Percentiles rank a stretch among this genome's conserved stretches.
phyloP scores from a whole-genome alignment of 1,140 invertebrate genomes.

The Anoplophora glabripennis region DNA sequence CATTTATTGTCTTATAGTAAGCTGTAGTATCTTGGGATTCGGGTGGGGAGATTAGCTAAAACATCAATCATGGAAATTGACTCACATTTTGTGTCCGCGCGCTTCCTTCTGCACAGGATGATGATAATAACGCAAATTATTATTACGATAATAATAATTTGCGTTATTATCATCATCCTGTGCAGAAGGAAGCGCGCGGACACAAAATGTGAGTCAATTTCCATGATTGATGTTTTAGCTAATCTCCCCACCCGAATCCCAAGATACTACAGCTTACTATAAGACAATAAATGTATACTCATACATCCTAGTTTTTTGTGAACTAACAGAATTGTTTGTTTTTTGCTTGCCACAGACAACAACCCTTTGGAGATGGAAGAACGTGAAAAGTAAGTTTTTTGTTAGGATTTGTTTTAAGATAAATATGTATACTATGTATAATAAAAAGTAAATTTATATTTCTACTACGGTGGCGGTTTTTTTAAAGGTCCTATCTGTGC shows the following conservation, averaged over 20 bases:
- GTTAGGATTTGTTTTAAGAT: conserved; percentile 9
- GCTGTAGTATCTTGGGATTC: conserved; percentile 5
- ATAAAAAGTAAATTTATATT: conserved; percentile 11
- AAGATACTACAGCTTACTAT: conserved; percentile 1
- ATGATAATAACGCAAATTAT: conserved; percentile 74
- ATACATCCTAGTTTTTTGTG: conserved; percentile 3
- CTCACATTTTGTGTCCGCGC: conserved; percentile 84
- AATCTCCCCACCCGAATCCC: conserved; percentile 24
- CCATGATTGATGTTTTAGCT: conserved; percentile 22
- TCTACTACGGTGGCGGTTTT: conserved; percentile 17
- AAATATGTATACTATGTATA: conserved; percentile 15
- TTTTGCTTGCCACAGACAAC: conserved; percentile 64
- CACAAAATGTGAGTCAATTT: conserved; percentile 78
- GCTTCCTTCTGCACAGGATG: conserved; percentile 73
- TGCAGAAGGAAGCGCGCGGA: conserved; percentile 74
- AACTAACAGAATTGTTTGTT: conserved; percentile 28
- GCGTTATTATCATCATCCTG: conserved; percentile 78
- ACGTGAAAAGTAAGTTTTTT: conserved; percentile 74
- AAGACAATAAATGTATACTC: not conserved
- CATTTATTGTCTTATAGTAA: not conserved
- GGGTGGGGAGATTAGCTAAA: conserved; percentile 29
- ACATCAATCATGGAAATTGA: conserved; percentile 41
- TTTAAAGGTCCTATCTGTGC: conserved; percentile 23
- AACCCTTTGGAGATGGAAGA: conserved; percentile 75
- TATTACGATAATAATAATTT: conserved; percentile 75